Evolutionary conservation across 2,113 vertebrate genomes (phyloP), one percentile per base, ranked within the genome.

Genomic region (Phoenicopterus ruber): DNA sequence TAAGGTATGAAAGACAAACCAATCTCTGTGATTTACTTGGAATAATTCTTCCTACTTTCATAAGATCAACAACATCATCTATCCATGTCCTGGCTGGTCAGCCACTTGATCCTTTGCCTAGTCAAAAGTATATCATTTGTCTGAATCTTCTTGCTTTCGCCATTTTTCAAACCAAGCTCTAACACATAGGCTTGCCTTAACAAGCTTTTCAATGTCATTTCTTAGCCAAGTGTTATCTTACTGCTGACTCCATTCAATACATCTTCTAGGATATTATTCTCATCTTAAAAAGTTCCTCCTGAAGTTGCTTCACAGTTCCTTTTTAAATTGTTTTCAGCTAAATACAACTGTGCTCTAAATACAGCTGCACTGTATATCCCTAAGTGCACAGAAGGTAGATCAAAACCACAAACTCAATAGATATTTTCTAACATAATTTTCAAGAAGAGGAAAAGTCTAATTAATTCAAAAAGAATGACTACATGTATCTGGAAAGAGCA

Each of bases 171-270:
- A 67, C 18, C 14, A 91, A 55, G 10, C 17, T 88, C 38, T 85
- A 79, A 71, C 9, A 32, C 8, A 55, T 7, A 79, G 19, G 13
- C 88, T 96, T 95, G 40, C 40, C 31, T 79, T 84, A 84, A 95
- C 59, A 88, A 81, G n/a, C 3, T 69, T 96, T 93, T 78, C 50
- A 52, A 87, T 79, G 65, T 86, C 5, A 58, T 91, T 96, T 96
- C 63, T 78, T 82, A 88, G 28, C 46, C 67, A 69, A 84, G 17
- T 82, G n/a, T 79, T 88, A 34, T 47, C 25, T 84, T 76, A 17
- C 24, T 76, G 34, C 72, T 84, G 52, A 49, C 12, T 88, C 28
- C 10, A 83, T 82, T 92, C 63, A 86, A 66, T 49, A 73, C 9
- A 81, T 82, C 47, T 91, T 79, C 31, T 49, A 42, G 28, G 44